Evolutionary conservation across 2,888 invertebrate species (phyloP), one percentile per base, ranked within the genome.

Genomic region (Pyrrhia umbra): DNA sequence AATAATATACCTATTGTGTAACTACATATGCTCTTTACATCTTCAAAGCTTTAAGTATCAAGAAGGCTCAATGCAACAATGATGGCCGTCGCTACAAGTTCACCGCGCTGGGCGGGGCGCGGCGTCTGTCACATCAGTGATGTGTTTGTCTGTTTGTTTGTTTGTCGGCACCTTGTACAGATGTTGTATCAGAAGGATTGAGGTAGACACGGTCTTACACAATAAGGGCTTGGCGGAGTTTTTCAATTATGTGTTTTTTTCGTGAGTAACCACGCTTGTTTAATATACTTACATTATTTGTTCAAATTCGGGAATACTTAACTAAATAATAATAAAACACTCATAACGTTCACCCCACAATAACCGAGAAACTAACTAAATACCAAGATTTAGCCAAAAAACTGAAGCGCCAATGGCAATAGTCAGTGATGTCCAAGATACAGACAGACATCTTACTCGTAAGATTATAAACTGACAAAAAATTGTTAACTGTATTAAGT

Each of bases 101-200:
- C 30, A 56, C 63, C 55, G 67, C 69, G 65, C 72, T 69, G 80
- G 79, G 79, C 77, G 77, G 75, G 78, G 81, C 73, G 71, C 66
- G 63, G 69, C 79, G 70, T 72, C 47, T 65, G 62, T 81, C 30
- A 55, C 34, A 49, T 81, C 71, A 63, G 30, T 47, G 64, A 60
- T 69, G 21, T 77, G 79, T 82, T 70, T 85, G 79, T 85, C 75
- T 86, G 83, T 85, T 83, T 87, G 84, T 85, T 81, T 79, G 79
- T 77, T 68, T 75, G 77, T 65, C 60, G 67, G 71, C 78, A 79
- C 74, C 77, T 76, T 75, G 65, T 67, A 70, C 77, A 79, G 75
- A 81, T 81, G 77, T 15, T 66, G 73, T 51, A 37, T 61, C 34
- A 18, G 61, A 66, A 66, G 59, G 61, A 61, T 52, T 49, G 45